These are phyloP conservation scores for Rhyacophila evoluta DNA, from an alignment of 2,888 invertebrate species.

Conservation along the genomic window DNA sequence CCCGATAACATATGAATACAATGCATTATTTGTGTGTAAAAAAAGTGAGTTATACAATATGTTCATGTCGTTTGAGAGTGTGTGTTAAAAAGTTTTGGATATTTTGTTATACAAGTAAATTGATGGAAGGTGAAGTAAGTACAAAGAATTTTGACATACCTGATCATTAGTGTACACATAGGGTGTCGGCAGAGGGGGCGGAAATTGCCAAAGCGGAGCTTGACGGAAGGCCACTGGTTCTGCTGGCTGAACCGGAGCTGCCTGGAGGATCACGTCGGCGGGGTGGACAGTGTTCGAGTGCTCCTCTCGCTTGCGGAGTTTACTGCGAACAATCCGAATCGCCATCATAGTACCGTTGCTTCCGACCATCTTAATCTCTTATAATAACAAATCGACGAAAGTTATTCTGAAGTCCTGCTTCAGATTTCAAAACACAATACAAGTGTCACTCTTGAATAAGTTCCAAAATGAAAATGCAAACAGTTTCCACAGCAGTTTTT, in stretches of 20 bases:
- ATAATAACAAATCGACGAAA: not conserved
- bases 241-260: constrained; percentile 62
- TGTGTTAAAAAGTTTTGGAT: too few relatives aligned
- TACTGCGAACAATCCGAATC: constrained; percentile 92
- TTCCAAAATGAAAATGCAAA: constrained; percentile 33
- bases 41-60: too few relatives aligned
- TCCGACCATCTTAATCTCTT: constrained; percentile 78
- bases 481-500: constrained; percentile 1
- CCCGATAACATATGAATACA: too few relatives aligned
- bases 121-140: too few relatives aligned
- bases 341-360: constrained; percentile 89
- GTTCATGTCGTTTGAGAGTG: too few relatives aligned
- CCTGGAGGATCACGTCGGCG: constrained; percentile 74
- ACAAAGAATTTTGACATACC: constrained; percentile 68
- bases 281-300: constrained; percentile 79
- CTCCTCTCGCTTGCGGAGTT: constrained; percentile 88
- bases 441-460: constrained; percentile 30
- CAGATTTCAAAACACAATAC: not conserved
- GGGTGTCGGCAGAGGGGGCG: constrained; percentile 82
- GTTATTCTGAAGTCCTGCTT: constrained; percentile 3
- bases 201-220: constrained; percentile 86
- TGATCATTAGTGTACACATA: constrained; percentile 83
- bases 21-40: too few relatives aligned
- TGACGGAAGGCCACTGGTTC: constrained; percentile 75
- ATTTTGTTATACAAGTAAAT: too few relatives aligned